These are phyloP conservation scores for Sitodiplosis mosellana DNA, from an alignment of 1,140 invertebrate genomes.

Conservation along the genomic window DNA sequence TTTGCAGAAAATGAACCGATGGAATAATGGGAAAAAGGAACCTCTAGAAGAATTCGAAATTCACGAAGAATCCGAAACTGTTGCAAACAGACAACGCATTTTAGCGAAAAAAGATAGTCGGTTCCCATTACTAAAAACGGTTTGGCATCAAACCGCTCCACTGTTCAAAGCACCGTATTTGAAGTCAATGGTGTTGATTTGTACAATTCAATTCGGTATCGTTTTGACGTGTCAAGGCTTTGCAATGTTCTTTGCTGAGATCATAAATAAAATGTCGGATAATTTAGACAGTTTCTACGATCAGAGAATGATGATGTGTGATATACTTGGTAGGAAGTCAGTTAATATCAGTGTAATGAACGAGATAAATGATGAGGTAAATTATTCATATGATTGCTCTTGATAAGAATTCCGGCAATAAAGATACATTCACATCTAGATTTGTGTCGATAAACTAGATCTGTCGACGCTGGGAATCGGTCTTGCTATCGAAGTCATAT, in stretches of 20 bases:
- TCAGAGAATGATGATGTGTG: slow-evolving; percentile 10
- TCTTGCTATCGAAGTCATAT: too few species aligned
- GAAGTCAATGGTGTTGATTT: too few species aligned
- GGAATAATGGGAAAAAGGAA: slow-evolving; percentile 27
- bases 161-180: too few species aligned
- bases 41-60: not conserved
- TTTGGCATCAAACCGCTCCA: slow-evolving; percentile 25
- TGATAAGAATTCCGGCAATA: too few species aligned
- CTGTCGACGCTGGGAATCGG: too few species aligned
- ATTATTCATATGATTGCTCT: too few species aligned
- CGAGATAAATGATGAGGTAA: too few species aligned
- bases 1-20: slow-evolving; percentile 20
- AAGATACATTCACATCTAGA: too few species aligned
- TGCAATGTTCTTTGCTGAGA: slow-evolving; percentile 32
- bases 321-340: slow-evolving; percentile 5
- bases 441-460: too few species aligned
- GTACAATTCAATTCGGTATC: slow-evolving; percentile 26
- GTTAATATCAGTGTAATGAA: not conserved
- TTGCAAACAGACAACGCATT: not conserved
- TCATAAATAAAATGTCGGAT: slow-evolving; percentile 27
- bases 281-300: slow-evolving; percentile 9
- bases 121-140: slow-evolving; percentile 9
- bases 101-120: not conserved
- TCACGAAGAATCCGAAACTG: not conserved
- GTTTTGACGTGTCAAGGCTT: slow-evolving; percentile 31